Evolutionary conservation across 2,797 vertebrate genomes (phyloP).

Genomic region (Spizella passerina): DNA sequence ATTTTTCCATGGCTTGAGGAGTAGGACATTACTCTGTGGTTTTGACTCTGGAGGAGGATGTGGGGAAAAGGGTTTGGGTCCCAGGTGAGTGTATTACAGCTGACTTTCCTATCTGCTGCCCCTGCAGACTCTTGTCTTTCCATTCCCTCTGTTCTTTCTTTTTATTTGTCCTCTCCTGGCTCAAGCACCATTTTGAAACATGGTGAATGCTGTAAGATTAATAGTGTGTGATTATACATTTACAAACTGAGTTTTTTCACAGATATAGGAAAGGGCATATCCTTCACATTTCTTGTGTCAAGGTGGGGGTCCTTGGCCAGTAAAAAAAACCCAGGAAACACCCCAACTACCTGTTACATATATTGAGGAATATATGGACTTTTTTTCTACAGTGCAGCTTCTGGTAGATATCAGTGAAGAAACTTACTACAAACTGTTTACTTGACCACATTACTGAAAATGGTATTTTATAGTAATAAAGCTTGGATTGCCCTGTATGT

Average conservation of each 20-base stretch:
- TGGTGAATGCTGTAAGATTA: not conserved
- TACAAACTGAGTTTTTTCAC: not conserved
- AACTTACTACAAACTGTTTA: not conserved
- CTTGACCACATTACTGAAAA: not conserved
- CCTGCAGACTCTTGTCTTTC: not conserved
- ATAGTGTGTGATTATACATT: not conserved
- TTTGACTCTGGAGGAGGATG: not conserved
- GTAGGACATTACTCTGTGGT: accelerated
- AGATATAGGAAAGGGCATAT: not conserved
- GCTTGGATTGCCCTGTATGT: not conserved
- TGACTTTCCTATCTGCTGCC: not conserved
- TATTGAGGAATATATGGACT: not conserved
- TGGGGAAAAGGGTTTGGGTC: not conserved
- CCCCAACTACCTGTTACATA: not conserved
- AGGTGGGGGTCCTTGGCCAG: not conserved
- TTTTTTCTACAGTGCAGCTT: not conserved
- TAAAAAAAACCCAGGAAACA: not conserved
- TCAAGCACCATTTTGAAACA: accelerated
- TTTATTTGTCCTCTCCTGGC: not conserved
- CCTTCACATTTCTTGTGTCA: not conserved
- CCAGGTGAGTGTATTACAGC: not conserved
- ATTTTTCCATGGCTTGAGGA: not conserved
- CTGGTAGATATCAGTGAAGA: not conserved
- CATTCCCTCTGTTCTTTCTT: not conserved
- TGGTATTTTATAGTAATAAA: not conserved